Conservation (phyloP, 1,140 invertebrate genomes). For the Melipona quadrifasciata region DNA sequence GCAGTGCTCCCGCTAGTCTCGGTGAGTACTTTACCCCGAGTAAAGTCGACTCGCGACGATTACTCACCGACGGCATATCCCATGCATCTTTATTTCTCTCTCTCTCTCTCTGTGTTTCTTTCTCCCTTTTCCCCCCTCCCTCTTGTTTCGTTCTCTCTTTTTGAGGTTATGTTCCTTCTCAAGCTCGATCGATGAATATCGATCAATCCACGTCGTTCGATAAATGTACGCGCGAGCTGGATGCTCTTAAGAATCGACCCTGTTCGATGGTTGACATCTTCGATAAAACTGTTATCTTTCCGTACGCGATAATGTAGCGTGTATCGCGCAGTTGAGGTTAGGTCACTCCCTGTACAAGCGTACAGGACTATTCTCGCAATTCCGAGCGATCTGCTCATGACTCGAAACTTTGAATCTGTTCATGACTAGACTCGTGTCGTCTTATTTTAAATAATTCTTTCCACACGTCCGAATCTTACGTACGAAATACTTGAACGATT, state of each 20-base stretch:
- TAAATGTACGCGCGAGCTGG: neutral
- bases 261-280: neutral
- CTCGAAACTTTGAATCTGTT: too few species aligned
- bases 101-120: too few species aligned
- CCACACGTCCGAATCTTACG: too few species aligned
- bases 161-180: neutral
- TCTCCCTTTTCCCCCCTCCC: rapidly evolving
- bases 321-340: slow-evolving; percentile 11
- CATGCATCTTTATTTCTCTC: neutral
- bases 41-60: neutral
- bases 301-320: neutral
- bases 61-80: neutral
- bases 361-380: neutral
- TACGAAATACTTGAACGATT: too few species aligned
- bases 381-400: neutral
- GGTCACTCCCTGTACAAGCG: neutral
- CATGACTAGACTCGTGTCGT: neutral
- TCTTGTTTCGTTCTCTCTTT: neutral
- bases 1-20: neutral
- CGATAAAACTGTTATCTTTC: slow-evolving; percentile 16
- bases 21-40: neutral
- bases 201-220: neutral
- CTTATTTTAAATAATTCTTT: neutral
- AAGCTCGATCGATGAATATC: neutral
- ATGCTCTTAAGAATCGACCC: neutral